Conservation (phyloP, 2,888 invertebrate species). For the Platycheirus rosarum region DNA sequence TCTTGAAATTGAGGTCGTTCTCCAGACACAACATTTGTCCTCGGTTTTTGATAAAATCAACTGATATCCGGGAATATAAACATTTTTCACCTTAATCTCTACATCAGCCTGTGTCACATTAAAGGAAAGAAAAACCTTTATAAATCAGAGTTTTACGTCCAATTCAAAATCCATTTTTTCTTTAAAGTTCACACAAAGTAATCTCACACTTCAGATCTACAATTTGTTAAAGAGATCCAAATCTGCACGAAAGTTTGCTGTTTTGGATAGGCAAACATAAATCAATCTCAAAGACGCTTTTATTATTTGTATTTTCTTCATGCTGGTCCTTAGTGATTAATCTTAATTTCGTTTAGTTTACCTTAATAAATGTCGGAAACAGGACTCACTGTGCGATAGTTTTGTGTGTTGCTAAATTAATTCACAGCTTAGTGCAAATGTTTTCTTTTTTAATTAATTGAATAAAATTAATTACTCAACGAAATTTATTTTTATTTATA, state of each 20-base stretch:
- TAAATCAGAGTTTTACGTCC: slow-evolving; percentile 11
- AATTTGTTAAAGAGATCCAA: slow-evolving; percentile 8
- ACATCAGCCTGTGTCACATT: slow-evolving; percentile 8
- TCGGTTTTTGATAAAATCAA: background rate
- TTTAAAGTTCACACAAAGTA: background rate
- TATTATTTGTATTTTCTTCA: slow-evolving; percentile 9
- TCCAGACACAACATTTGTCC: background rate
- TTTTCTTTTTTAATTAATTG: slow-evolving; percentile 16
- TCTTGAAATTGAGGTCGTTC: background rate
- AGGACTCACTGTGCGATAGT: background rate
- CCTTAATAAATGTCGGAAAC: background rate
- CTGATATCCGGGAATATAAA: background rate
- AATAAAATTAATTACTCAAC: slow-evolving; percentile 13
- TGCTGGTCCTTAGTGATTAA: slow-evolving; percentile 5
- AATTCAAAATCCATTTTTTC: slow-evolving; percentile 1
- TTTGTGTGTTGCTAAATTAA: background rate
- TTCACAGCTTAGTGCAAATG: background rate
- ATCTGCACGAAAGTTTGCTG: slow-evolving; percentile 12
- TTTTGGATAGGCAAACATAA: background rate
- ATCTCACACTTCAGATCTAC: background rate
- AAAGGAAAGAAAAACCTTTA: slow-evolving; percentile 1
- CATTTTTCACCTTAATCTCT: background rate
- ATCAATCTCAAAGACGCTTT: slow-evolving; percentile 6
- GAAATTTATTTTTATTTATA: background rate
- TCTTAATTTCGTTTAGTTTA: slow-evolving; percentile 12